Base-by-base conservation (phyloP, 2,888 invertebrate genomes). In the Onchidella celtica region DNA sequence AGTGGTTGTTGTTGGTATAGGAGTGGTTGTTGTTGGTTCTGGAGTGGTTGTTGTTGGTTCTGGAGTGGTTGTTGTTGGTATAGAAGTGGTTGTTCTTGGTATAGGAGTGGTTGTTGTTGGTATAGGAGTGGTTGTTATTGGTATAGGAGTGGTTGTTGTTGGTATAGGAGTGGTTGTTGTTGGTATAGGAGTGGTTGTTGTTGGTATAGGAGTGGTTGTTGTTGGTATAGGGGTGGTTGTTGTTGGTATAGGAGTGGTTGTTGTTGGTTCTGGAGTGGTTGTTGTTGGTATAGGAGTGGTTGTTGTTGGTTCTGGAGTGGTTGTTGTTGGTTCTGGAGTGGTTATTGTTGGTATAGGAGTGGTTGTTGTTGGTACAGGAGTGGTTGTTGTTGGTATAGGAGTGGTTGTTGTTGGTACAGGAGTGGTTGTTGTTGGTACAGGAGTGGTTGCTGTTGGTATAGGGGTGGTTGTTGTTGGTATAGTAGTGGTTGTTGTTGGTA, bases 81-180 rank as follows among this genome's bases (percentile, higher is more conserved):
- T 66, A 9, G 32, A 29, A n/a, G 66, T 66, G 17, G 38, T 40
- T 40, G 38, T 11, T 21, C n/a, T 17, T 40, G 70, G 11, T 21
- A 40, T 70, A 17, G 70, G 36, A 36, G 38, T 24, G 9, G 38
- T 70, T 6, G 70, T 40, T 27, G 66, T 66, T 4, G 29, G 11
- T 66, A 9, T 11, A 32, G 34, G 4, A 17, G 70, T 70, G n/a
- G 70, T 70, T 40, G 70, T 70, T 11, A 21, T 24, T 11, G 70
- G 24, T 21, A 32, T 70, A 6, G 70, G 36, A 6, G 70, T 70
- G 14, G 38, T 40, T 40, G 38, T 24, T 27, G 70, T 6, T 17
- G 70, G 36, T 40, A 40, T 70, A 40, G 70, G 36, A 40, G 47
- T 17, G 29, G 70, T 34, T 21, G 40, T 38, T 40, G 70, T 70